phyloP scores from a whole-genome alignment of 1,140 invertebrate species.

The Dinothrombium tinctorium region DNA sequence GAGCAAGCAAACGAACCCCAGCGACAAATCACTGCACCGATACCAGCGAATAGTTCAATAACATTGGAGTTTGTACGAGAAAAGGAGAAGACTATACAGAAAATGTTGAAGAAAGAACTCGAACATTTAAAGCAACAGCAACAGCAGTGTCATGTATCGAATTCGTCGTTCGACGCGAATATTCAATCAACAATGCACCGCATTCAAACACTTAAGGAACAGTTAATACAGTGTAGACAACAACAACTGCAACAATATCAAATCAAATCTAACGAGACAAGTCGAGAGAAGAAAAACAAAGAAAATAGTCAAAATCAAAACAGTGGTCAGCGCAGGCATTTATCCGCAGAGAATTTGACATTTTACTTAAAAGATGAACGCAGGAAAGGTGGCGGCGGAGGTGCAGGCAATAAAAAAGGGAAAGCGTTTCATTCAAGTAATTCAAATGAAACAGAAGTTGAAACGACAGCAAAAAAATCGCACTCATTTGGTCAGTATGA shows the following conservation, averaged over 20 bases:
- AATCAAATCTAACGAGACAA: too few species aligned
- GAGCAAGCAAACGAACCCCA: background rate
- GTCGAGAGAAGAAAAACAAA: too few species aligned
- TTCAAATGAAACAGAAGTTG: background rate
- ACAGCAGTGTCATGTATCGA: too few species aligned
- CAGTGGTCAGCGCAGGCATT: too few species aligned
- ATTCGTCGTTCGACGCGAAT: too few species aligned
- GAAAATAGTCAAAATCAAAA: too few species aligned
- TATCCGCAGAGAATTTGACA: background rate
- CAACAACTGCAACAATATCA: too few species aligned
- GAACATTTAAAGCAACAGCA: background rate
- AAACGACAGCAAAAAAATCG: background rate
- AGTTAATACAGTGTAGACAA: too few species aligned
- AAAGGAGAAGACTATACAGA: background rate
- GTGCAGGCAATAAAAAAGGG: too few species aligned
- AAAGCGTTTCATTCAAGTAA: too few species aligned
- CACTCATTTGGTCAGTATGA: constrained; percentile 1
- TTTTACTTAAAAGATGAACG: too few species aligned
- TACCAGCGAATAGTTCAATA: constrained; percentile 3
- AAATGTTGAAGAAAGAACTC: background rate
- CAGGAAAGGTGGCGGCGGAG: too few species aligned
- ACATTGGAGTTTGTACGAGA: background rate
- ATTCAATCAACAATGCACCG: background rate
- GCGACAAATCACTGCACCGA: background rate
- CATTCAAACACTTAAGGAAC: background rate